A percentile compares a stretch with the other conserved stretches of the same genome.
phyloP scores from a whole-genome alignment of 2,113 vertebrate genomes.

The Apteryx mantelli region DNA sequence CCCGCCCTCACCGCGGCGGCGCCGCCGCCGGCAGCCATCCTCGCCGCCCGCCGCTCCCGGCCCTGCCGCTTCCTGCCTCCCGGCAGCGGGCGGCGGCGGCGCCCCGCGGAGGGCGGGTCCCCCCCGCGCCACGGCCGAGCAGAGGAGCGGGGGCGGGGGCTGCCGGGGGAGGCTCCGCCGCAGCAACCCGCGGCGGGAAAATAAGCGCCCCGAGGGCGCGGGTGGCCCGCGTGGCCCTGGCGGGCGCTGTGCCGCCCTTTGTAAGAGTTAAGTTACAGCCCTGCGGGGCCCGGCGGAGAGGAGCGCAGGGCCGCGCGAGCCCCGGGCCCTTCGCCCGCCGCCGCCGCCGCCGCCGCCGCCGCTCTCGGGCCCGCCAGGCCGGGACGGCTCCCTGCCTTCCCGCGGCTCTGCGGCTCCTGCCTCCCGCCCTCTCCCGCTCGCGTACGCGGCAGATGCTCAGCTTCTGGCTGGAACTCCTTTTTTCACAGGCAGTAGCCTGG shows the following conservation, averaged over 20 bases:
- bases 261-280: too few relatives aligned
- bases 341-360: too few relatives aligned
- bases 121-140: background rate
- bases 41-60: background rate
- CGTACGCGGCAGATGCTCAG: fast-evolving
- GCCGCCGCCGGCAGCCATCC: background rate
- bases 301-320: too few relatives aligned
- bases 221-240: too few relatives aligned
- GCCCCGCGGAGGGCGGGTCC: too few relatives aligned
- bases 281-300: too few relatives aligned
- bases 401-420: fast-evolving
- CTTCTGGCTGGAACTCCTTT: fast-evolving
- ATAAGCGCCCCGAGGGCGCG: too few relatives aligned
- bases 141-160: background rate
- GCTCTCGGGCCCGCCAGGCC: too few relatives aligned
- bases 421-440: fast-evolving
- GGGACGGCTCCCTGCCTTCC: fast-evolving
- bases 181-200: too few relatives aligned
- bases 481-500: fast-evolving
- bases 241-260: too few relatives aligned
- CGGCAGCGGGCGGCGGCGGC: background rate
- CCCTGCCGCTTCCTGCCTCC: constrained; percentile 17
- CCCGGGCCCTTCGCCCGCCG: too few relatives aligned
- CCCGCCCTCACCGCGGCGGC: background rate
- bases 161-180: too few relatives aligned